These are phyloP conservation scores for Coracopsis vasa DNA, from an alignment of 2,113 vertebrate genomes.

Conservation along the genomic window DNA sequence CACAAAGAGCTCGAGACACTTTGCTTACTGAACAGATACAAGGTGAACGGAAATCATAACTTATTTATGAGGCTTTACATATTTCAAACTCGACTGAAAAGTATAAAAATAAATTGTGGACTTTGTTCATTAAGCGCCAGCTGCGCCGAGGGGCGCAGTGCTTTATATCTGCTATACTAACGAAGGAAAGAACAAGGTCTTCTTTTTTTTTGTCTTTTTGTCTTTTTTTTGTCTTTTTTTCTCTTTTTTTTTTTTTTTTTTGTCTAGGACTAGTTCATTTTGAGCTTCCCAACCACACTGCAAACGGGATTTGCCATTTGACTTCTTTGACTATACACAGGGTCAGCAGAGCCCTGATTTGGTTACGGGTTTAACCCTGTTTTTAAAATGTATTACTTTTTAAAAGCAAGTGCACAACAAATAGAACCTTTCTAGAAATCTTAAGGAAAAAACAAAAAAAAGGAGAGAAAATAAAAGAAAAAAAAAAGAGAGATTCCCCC, in stretches of 20 bases:
- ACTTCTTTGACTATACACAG: slow-evolving; percentile 46
- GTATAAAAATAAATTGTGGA: slow-evolving; percentile 83
- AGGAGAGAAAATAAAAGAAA: not conserved
- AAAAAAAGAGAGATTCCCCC: slow-evolving; percentile 16
- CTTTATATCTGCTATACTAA: slow-evolving; percentile 53
- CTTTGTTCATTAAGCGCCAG: slow-evolving; percentile 72
- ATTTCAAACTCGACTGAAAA: slow-evolving; percentile 75
- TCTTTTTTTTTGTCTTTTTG: not conserved
- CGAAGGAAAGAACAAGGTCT: slow-evolving; percentile 47
- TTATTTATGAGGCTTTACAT: slow-evolving; percentile 75
- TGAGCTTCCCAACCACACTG: slow-evolving; percentile 65
- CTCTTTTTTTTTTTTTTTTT: not conserved
- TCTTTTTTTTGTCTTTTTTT: not conserved
- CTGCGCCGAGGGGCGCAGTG: slow-evolving; percentile 14
- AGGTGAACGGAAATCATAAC: slow-evolving; percentile 75
- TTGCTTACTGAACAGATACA: slow-evolving; percentile 73
- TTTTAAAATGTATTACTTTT: slow-evolving; percentile 60
- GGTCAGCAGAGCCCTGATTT: slow-evolving; percentile 68
- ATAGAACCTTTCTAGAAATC: slow-evolving; percentile 80
- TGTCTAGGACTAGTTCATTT: slow-evolving; percentile 58
- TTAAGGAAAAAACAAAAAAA: slow-evolving; percentile 39
- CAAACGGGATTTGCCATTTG: not conserved
- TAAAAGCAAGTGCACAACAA: slow-evolving; percentile 83
- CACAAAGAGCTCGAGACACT: slow-evolving; percentile 67
- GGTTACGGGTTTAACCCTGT: slow-evolving; percentile 72